These are phyloP conservation scores for Pteromalus puparum DNA, from an alignment of 1,140 invertebrate genomes.

Conservation along the genomic window DNA sequence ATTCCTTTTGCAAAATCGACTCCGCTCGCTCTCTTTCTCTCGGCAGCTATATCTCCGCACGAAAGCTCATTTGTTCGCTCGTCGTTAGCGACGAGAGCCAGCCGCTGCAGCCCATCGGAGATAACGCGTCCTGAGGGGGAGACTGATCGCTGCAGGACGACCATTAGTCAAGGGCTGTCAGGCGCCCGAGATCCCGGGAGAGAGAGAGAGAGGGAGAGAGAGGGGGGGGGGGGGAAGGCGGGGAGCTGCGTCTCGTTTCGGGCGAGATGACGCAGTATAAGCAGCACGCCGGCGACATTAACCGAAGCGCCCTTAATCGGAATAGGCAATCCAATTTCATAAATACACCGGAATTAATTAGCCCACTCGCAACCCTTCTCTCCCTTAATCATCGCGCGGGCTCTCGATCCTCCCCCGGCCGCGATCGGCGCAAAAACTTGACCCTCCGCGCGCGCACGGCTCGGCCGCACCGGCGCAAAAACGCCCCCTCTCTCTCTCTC, in stretches of 20 bases:
- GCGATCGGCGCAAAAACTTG: neutral
- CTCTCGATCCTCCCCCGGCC: too few species aligned
- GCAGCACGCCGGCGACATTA: too few species aligned
- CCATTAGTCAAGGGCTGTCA: slow-evolving; percentile 46
- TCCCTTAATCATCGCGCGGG: neutral
- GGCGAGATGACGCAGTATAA: too few species aligned
- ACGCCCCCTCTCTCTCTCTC: neutral
- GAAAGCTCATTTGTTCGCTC: slow-evolving; percentile 29
- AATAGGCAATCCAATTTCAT: neutral
- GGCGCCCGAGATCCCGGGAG: neutral
- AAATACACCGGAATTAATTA: neutral
- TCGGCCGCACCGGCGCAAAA: neutral
- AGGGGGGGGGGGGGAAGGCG: too few species aligned
- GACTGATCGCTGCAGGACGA: slow-evolving; percentile 33
- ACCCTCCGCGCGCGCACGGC: neutral
- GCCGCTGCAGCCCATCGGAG: neutral
- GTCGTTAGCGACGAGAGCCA: neutral
- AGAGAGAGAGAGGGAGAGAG: too few species aligned
- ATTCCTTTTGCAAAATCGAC: neutral
- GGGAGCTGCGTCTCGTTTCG: too few species aligned
- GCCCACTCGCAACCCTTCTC: neutral
- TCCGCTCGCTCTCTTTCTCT: too few species aligned
- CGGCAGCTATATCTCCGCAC: neutral
- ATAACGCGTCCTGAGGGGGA: slow-evolving; percentile 19
- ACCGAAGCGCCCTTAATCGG: neutral